Conservation (phyloP, 2,888 invertebrate species). For the Poecilobothrus nobilitatus region DNA sequence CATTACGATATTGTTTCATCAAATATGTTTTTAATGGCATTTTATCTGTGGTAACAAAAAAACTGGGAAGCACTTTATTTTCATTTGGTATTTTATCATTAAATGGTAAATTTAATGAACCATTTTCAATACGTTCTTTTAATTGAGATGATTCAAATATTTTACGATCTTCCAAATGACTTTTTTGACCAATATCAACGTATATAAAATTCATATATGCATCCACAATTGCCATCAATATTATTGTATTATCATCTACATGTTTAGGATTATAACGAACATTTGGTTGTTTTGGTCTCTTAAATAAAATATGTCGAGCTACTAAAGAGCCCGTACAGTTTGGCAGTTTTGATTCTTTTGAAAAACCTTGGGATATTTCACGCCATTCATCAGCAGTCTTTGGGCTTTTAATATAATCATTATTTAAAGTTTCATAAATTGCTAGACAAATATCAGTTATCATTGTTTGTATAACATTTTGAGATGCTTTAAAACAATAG, state of each 20-base stretch:
- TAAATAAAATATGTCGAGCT: constrained; percentile 37
- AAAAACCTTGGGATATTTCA: constrained; percentile 28
- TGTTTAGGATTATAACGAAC: constrained; percentile 11
- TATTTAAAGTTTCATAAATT: constrained; percentile 40
- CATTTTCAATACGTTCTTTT: constrained; percentile 31
- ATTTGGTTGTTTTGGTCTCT: constrained; percentile 20
- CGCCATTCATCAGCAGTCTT: constrained; percentile 41
- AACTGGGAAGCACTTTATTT: constrained; percentile 25
- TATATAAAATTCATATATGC: constrained; percentile 37
- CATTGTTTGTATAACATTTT: constrained; percentile 42
- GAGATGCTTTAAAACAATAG: constrained; percentile 42
- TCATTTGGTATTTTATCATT: constrained; percentile 20
- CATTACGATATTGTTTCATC: constrained; percentile 24
- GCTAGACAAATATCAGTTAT: constrained; percentile 41
- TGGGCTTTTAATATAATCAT: constrained; percentile 39
- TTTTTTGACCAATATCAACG: constrained; percentile 33
- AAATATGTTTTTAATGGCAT: constrained; percentile 36
- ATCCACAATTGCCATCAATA: constrained; percentile 38
- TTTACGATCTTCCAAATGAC: constrained; percentile 31
- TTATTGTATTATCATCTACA: constrained; percentile 31
- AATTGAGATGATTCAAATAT: constrained; percentile 37
- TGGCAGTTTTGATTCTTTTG: constrained; percentile 28
- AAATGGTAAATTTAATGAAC: constrained; percentile 25
- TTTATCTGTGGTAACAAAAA: constrained; percentile 33
- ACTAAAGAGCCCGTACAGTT: constrained; percentile 37